These are phyloP conservation scores for Meloidogyne exigua DNA, from an alignment of 1,140 invertebrate genomes.

Conservation along the genomic window DNA sequence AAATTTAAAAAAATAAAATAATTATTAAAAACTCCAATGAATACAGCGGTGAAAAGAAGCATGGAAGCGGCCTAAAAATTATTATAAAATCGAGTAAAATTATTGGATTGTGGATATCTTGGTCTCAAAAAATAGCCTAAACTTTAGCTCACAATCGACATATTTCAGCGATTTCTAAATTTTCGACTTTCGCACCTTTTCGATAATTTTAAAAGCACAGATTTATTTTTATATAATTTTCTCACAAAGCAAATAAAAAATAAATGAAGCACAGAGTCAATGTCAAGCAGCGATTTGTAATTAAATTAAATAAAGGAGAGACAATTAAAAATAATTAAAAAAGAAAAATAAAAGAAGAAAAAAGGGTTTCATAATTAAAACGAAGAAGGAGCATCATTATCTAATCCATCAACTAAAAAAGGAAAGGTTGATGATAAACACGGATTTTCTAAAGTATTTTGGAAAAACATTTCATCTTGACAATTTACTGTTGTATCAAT, in stretches of 20 bases:
- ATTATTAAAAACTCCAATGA: no score
- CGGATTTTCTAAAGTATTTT: background rate
- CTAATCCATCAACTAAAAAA: constrained; percentile 1
- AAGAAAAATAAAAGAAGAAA: background rate
- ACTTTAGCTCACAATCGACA: no score
- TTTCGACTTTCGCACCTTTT: no score
- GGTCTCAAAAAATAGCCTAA: no score
- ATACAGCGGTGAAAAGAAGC: no score
- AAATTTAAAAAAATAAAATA: background rate
- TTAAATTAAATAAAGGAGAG: no score
- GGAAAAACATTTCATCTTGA: background rate
- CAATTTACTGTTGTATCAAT: background rate
- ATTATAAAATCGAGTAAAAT: no score
- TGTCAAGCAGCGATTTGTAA: constrained; percentile 16
- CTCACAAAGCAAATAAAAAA: background rate
- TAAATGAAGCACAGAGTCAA: constrained; percentile 12
- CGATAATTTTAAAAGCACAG: no score
- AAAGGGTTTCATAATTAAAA: background rate
- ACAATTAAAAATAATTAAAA: background rate
- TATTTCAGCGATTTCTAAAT: no score
- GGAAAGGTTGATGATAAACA: background rate
- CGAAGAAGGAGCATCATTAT: background rate
- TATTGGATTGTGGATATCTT: no score
- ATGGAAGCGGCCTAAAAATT: no score
- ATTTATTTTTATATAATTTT: background rate